Conservation (phyloP, 2,797 vertebrate genomes). For the Mycteria americana region DNA sequence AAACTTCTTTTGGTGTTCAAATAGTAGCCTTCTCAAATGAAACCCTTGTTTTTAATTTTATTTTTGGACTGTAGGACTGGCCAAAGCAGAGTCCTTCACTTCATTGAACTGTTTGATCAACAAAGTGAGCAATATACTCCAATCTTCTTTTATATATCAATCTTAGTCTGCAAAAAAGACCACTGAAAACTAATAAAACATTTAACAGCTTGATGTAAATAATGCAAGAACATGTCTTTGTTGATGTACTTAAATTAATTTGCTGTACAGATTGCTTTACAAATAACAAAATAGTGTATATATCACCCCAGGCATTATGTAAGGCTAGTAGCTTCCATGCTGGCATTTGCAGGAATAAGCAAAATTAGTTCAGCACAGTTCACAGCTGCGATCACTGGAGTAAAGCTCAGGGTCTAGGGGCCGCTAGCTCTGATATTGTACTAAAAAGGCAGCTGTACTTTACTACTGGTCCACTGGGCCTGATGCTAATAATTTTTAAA, state of each 20-base stretch:
- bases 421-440: not conserved
- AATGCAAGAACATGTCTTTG: not conserved
- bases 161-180: not conserved
- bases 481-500: constrained; percentile 69
- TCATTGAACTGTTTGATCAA: not conserved
- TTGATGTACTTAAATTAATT: constrained; percentile 5
- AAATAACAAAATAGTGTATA: constrained; percentile 24
- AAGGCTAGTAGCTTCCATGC: constrained; percentile 18
- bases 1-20: not conserved
- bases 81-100: not conserved
- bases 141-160: not conserved
- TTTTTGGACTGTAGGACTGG: not conserved
- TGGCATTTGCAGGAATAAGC: constrained; percentile 23
- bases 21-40: not conserved
- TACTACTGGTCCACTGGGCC: constrained; percentile 19
- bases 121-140: not conserved
- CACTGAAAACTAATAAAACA: constrained; percentile 4
- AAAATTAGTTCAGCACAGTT: constrained; percentile 26
- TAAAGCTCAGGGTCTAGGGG: not conserved
- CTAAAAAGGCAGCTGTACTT: constrained; percentile 25
- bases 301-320: not conserved
- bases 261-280: constrained; percentile 5
- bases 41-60: not conserved
- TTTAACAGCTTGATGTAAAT: constrained; percentile 20
- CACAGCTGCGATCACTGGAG: constrained; percentile 26